Percentiles rank a stretch among this genome's conserved stretches.
Evolutionary conservation across 1,140 invertebrate genomes (phyloP).

Genomic region (Grapholita molesta): DNA sequence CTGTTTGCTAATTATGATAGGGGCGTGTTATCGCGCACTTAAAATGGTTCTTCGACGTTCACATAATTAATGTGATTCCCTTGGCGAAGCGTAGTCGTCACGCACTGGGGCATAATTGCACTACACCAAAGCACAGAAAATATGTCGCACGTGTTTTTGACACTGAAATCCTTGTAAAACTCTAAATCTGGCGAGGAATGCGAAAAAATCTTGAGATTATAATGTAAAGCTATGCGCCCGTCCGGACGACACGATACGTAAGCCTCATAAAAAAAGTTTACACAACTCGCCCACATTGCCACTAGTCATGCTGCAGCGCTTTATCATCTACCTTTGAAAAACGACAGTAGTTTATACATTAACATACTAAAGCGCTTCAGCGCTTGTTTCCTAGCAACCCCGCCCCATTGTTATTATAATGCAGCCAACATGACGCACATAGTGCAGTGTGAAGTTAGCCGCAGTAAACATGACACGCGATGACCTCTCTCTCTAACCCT

Average conservation of each 20-base stretch:
- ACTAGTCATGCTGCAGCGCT: slow-evolving; percentile 34
- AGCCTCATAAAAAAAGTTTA: slow-evolving; percentile 67
- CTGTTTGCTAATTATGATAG: slow-evolving; percentile 31
- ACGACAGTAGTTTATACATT: background rate
- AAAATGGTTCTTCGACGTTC: slow-evolving; percentile 63
- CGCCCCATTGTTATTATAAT: slow-evolving; percentile 74
- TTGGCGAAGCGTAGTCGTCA: slow-evolving; percentile 36
- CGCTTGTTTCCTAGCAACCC: slow-evolving; percentile 29
- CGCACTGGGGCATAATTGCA: slow-evolving; percentile 33
- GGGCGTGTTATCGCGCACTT: slow-evolving; percentile 63
- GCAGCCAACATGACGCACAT: slow-evolving; percentile 68
- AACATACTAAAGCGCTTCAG: slow-evolving; percentile 35
- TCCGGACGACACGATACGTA: slow-evolving; percentile 61
- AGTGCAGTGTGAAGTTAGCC: slow-evolving; percentile 53
- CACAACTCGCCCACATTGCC: slow-evolving; percentile 45
- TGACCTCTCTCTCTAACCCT: background rate
- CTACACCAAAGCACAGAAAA: slow-evolving; percentile 17
- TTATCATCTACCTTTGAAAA: background rate
- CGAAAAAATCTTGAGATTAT: slow-evolving; percentile 35
- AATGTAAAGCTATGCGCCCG: slow-evolving; percentile 44
- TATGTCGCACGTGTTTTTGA: background rate
- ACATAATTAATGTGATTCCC: slow-evolving; percentile 71
- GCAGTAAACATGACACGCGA: slow-evolving; percentile 19
- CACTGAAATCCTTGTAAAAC: background rate
- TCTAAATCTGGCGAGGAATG: slow-evolving; percentile 24